phyloP scores from a whole-genome alignment of 1,140 invertebrate genomes.

The Dreissena polymorpha region DNA sequence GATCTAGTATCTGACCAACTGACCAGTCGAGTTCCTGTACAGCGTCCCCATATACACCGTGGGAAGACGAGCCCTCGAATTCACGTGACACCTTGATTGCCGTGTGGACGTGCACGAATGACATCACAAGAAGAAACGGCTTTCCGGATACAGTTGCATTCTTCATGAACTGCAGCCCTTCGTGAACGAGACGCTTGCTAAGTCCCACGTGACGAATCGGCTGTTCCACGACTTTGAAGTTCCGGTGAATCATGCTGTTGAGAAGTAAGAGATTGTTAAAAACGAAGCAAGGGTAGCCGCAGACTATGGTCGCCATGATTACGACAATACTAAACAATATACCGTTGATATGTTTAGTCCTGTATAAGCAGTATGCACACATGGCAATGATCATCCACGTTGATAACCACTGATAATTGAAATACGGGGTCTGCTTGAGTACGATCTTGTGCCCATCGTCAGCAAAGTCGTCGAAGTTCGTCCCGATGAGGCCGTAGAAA shows the following conservation, averaged over 20 bases:
- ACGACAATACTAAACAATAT: not conserved
- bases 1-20: constrained; percentile 75
- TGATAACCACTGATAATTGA: not conserved
- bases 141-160: constrained; percentile 6
- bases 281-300: constrained; percentile 31
- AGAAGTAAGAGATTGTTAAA: constrained; percentile 67
- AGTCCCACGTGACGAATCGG: constrained; percentile 68
- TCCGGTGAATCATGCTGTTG: constrained; percentile 76
- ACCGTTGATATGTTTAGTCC: not conserved
- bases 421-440: not conserved
- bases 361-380: not conserved
- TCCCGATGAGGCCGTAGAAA: constrained; percentile 47
- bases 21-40: constrained; percentile 77
- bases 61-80: constrained; percentile 20
- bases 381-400: not conserved
- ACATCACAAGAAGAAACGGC: constrained; percentile 59
- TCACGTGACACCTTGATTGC: constrained; percentile 6
- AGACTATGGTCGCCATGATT: not conserved
- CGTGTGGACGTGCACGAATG: constrained; percentile 58
- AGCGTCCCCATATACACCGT: constrained; percentile 76
- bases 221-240: constrained; percentile 74
- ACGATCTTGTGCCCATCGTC: constrained; percentile 21
- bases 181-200: constrained; percentile 62
- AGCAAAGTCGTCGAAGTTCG: constrained; percentile 34
- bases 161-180: constrained; percentile 54